Evolutionary conservation across 2,888 invertebrate species (phyloP).

Genomic region (Trisateles emortualis): DNA sequence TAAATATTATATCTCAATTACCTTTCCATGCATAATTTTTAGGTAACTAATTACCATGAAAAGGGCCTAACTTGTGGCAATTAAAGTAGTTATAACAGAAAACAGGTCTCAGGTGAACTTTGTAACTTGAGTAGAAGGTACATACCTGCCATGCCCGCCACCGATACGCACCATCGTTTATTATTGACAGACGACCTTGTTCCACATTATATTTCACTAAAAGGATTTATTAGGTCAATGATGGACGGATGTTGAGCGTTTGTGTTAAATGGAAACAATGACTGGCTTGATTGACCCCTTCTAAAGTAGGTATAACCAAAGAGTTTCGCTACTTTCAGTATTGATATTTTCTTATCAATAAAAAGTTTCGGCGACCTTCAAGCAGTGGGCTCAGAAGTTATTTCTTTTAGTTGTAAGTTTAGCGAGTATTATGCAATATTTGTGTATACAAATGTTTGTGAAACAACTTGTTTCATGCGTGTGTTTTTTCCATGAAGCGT

Average conservation of each 20-base stretch:
- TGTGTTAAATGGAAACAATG: conserved; percentile 51
- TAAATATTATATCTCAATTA: too few relatives aligned
- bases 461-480: neutral
- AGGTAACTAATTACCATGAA: too few relatives aligned
- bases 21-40: too few relatives aligned
- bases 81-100: too few relatives aligned
- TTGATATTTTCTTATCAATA: conserved; percentile 31
- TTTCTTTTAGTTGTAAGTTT: conserved; percentile 3
- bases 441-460: neutral
- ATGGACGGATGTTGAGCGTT: conserved; percentile 54
- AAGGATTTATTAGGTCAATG: conserved; percentile 69
- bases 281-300: conserved; percentile 44
- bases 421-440: neutral
- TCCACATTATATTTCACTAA: conserved; percentile 71
- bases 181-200: conserved; percentile 79
- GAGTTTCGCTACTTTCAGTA: conserved; percentile 13
- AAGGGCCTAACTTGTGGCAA: too few relatives aligned
- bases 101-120: too few relatives aligned
- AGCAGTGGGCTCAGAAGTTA: neutral
- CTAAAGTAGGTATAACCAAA: conserved; percentile 16
- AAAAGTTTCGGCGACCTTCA: conserved; percentile 16
- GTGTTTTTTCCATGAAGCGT: neutral
- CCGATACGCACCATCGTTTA: conserved; percentile 75
- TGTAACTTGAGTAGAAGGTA: too few relatives aligned
- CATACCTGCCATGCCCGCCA: conserved; percentile 26